Base-by-base conservation (phyloP, 2,797 vertebrate species). In the Artibeus jamaicensis region DNA sequence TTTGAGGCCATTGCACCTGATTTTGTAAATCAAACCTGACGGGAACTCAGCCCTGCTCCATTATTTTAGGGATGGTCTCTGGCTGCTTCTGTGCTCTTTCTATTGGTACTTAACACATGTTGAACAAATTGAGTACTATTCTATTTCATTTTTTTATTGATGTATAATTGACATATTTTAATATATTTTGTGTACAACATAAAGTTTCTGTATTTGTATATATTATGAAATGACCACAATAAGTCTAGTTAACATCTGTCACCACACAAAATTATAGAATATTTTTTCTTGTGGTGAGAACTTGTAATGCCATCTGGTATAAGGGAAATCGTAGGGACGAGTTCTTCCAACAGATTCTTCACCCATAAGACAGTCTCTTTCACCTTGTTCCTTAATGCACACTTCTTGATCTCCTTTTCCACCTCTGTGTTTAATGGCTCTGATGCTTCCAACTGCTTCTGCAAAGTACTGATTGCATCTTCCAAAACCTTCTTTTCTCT, bases 331-430 rank as follows among this genome's bases (percentile, higher is more conserved):
- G 98, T 98, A 93, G 98, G 97, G 53, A 95, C 96, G 6, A 98
- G 98, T 76, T 98, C 98, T 4, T 98, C 98, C 92, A 98, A 97
- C 0, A 98, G 98, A 95, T 98, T 98, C 95, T 98, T 99, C 2
- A 99, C 98, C 99, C 99, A 99, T 3, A 98, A 97, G 21, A 99
- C 97, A 4, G 98, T 99, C 82, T 99, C 99, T 86, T 97, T 99
- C 84, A 99, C 98, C 98, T 98, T 98, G 53, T 92, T 98, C 10
- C 98, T 96, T 2, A 99, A 97, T 92, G 99, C 99, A 48, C 98
- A 98, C 97, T 99, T 98, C 76, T 97, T 98, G 59, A 98, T 59
- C 76, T 91, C 95, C 78, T 39, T 96, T 39, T 96, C 98, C 70
- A 98, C 98, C 32, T 53, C 98, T 32, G 95, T 96, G n/a, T 98